phyloP scores from a whole-genome alignment of 1,140 invertebrate genomes.

The Ips nitidus region DNA sequence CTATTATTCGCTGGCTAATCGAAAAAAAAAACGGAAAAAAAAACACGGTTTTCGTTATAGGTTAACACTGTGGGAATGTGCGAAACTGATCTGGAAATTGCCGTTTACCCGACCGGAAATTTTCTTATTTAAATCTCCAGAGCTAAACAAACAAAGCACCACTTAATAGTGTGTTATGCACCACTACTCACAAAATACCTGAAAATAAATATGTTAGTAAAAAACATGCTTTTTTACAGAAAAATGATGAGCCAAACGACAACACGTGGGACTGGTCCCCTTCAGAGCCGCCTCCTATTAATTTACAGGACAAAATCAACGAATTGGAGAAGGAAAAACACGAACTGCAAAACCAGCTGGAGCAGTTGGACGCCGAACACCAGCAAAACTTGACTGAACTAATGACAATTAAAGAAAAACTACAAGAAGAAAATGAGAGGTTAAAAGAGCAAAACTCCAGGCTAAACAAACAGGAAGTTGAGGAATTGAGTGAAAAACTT shows the following conservation, averaged over 20 bases:
- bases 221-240: background rate
- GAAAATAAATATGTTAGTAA: too few relatives aligned
- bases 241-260: slow-evolving; percentile 19
- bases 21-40: background rate
- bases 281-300: slow-evolving; percentile 17
- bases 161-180: too few relatives aligned
- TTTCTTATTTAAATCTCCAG: too few relatives aligned
- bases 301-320: slow-evolving; percentile 27
- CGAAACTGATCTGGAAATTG: too few relatives aligned
- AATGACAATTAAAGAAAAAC: slow-evolving; percentile 51
- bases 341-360: slow-evolving; percentile 45
- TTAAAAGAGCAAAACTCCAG: slow-evolving; percentile 57
- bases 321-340: slow-evolving; percentile 48
- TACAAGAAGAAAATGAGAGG: slow-evolving; percentile 59
- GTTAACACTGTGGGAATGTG: too few relatives aligned
- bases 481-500: slow-evolving; percentile 33
- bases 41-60: too few relatives aligned
- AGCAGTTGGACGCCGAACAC: slow-evolving; percentile 48
- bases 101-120: too few relatives aligned
- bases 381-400: slow-evolving; percentile 47
- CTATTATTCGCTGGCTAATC: background rate
- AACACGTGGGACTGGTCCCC: slow-evolving; percentile 30
- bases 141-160: too few relatives aligned
- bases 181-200: too few relatives aligned
- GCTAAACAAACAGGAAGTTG: slow-evolving; percentile 42